phyloP scores from a whole-genome alignment of 2,113 vertebrate genomes.

The Neodon shergylaensis region DNA sequence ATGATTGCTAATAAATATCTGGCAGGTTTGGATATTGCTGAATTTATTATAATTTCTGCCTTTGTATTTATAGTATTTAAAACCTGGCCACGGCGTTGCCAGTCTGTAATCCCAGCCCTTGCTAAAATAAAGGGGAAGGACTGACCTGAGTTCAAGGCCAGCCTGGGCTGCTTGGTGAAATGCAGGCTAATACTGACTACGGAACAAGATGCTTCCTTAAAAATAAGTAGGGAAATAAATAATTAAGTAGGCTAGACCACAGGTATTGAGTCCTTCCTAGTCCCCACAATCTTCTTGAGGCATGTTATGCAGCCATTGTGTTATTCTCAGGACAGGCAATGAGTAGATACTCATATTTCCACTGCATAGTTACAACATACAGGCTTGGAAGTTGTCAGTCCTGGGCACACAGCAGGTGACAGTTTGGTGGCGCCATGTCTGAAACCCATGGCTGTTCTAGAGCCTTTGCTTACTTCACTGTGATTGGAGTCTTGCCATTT shows the following conservation, averaged over 20 bases:
- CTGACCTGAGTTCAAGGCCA: background rate
- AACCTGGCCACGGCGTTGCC: too few species aligned
- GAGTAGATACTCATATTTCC: background rate
- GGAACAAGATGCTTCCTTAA: background rate
- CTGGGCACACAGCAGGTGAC: background rate
- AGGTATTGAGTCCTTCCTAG: too few species aligned
- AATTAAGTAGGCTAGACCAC: background rate
- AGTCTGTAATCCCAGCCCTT: background rate
- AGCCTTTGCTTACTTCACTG: fast-evolving
- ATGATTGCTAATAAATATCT: background rate
- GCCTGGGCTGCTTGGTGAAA: background rate
- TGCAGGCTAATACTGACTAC: background rate
- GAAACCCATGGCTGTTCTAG: background rate
- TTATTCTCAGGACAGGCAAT: background rate
- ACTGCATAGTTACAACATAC: background rate
- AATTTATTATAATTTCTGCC: background rate
- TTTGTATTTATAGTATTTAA: background rate
- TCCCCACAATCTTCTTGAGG: background rate
- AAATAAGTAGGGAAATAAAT: background rate
- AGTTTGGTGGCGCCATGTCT: fast-evolving
- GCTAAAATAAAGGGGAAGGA: background rate
- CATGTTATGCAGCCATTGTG: background rate
- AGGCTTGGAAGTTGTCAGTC: background rate
- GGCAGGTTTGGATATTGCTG: background rate
- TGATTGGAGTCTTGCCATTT: background rate